Evolutionary conservation across 2,113 vertebrate genomes (phyloP).

Genomic region (Megaptera novaeangliae): DNA sequence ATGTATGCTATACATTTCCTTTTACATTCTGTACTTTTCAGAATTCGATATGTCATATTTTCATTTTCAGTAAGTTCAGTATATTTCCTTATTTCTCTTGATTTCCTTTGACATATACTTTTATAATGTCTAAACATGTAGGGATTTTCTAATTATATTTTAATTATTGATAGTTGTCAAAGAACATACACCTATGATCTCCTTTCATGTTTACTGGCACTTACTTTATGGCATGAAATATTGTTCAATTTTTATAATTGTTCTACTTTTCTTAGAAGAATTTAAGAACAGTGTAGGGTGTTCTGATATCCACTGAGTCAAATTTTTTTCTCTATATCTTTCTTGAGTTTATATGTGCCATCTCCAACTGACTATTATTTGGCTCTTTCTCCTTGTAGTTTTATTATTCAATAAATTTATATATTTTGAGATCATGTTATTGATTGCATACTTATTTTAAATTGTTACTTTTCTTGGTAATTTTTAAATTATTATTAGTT

Average conservation of each 20-base stretch:
- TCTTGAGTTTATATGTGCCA: neutral
- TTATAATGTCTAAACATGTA: neutral
- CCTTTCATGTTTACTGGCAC: neutral
- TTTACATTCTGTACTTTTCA: neutral
- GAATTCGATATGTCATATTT: neutral
- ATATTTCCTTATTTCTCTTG: neutral
- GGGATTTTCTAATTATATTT: neutral
- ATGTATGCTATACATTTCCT: neutral
- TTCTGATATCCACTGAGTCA: neutral
- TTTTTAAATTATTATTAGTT: neutral
- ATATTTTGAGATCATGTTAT: neutral
- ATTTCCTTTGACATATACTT: neutral
- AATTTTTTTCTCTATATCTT: neutral
- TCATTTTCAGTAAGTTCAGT: neutral
- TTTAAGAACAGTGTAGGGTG: neutral
- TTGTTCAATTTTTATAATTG: neutral
- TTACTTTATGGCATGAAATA: neutral
- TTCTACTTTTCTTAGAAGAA: neutral
- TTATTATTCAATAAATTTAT: neutral
- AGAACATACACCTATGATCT: neutral
- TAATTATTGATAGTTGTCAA: neutral
- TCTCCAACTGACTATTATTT: neutral
- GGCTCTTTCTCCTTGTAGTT: neutral
- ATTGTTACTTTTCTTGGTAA: neutral
- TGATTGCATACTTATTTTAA: neutral